Conservation (phyloP, 2,888 invertebrate species). For the Phyllotreta cruciferae region DNA sequence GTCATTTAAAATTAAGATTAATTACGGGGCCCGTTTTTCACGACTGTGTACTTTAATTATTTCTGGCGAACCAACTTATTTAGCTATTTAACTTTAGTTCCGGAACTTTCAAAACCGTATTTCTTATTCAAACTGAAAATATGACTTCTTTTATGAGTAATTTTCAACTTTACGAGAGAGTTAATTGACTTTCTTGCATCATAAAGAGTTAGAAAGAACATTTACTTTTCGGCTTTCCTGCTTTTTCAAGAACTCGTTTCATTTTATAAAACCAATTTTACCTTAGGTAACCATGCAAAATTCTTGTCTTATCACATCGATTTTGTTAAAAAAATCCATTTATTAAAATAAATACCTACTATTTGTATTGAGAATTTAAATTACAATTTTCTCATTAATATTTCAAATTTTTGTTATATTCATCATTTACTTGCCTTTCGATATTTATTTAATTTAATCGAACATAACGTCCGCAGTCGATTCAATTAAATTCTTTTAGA, state of each 20-base stretch:
- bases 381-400: no score
- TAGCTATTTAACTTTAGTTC: constrained; percentile 54
- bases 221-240: constrained; percentile 1
- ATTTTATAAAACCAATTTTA: no score
- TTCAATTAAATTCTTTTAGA: not conserved
- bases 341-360: no score
- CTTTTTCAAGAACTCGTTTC: no score
- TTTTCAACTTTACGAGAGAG: constrained; percentile 9
- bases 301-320: no score
- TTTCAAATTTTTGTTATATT: no score
- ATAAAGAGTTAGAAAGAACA: constrained; percentile 19
- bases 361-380: no score
- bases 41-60: constrained; percentile 52
- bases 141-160: constrained; percentile 36
- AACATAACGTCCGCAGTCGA: no score
- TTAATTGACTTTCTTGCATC: constrained; percentile 16
- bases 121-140: constrained; percentile 51
- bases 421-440: no score
- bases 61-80: constrained; percentile 50
- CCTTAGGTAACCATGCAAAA: no score
- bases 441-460: no score
- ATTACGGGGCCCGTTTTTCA: constrained; percentile 56
- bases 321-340: no score
- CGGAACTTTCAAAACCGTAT: constrained; percentile 46
- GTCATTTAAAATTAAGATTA: constrained; percentile 60